These are phyloP conservation scores for Drosophila vallismaia DNA, from an alignment of 2,888 invertebrate genomes.

Conservation along the genomic window DNA sequence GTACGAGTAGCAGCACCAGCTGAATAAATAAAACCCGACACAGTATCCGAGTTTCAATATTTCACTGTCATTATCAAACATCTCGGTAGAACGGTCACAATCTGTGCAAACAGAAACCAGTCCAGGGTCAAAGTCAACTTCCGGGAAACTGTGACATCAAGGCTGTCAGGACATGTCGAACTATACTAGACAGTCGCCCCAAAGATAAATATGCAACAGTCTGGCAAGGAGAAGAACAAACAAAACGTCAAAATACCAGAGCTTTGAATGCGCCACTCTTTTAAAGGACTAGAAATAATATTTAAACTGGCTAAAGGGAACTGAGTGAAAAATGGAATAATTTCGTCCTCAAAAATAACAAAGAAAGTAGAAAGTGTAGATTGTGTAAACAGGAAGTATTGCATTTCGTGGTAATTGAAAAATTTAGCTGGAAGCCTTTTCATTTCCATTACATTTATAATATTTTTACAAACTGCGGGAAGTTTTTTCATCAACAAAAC, in stretches of 20 bases:
- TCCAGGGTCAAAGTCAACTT: slow-evolving; percentile 55
- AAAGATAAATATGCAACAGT: slow-evolving; percentile 41
- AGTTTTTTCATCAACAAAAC: too few relatives aligned
- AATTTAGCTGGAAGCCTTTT: too few relatives aligned
- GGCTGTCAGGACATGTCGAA: slow-evolving; percentile 31
- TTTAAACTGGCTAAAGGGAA: background rate
- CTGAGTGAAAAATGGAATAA: background rate
- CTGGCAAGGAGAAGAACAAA: slow-evolving; percentile 15
- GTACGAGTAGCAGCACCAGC: too few relatives aligned
- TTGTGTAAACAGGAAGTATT: background rate
- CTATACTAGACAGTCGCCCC: slow-evolving; percentile 35
- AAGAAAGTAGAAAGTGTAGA: background rate
- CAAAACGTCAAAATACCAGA: slow-evolving; percentile 1
- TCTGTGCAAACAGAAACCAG: slow-evolving; percentile 42
- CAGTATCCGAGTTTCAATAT: slow-evolving; percentile 38
- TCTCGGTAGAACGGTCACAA: slow-evolving; percentile 40
- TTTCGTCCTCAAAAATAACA: background rate
- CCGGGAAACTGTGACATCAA: slow-evolving; percentile 30
- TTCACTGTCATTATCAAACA: slow-evolving; percentile 62
- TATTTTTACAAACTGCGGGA: background rate
- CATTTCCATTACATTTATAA: background rate
- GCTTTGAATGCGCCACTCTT: background rate
- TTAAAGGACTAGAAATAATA: background rate
- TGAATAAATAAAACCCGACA: slow-evolving; percentile 58
- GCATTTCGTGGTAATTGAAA: slow-evolving; percentile 1